phyloP scores from a whole-genome alignment of 1,140 invertebrate species.

The Melipona quadrifasciata region DNA sequence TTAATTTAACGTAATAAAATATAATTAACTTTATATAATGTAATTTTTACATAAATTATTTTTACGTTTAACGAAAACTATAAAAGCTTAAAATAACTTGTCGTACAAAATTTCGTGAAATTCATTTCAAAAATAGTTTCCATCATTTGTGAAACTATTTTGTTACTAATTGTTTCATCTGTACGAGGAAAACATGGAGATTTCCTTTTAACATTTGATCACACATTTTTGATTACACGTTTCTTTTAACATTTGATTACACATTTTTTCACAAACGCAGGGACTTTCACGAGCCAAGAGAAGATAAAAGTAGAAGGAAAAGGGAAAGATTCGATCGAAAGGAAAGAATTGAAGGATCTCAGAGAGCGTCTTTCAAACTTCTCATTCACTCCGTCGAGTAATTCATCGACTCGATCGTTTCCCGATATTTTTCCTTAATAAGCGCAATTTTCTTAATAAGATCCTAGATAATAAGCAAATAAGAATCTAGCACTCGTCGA shows the following conservation, averaged over 20 bases:
- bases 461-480: neutral
- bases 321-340: neutral
- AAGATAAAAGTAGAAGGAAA: neutral
- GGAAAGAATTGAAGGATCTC: neutral
- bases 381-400: neutral
- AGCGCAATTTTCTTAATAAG: conserved; percentile 14
- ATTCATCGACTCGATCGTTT: conserved; percentile 41
- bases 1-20: too few species aligned
- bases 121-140: neutral
- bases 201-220: neutral
- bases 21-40: too few species aligned
- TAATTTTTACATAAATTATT: too few species aligned
- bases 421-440: conserved; percentile 34
- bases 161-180: neutral
- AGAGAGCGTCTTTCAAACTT: neutral
- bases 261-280: neutral
- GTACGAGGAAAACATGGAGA: neutral
- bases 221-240: neutral
- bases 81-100: neutral
- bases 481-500: neutral
- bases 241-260: neutral
- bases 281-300: neutral
- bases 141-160: too few species aligned
- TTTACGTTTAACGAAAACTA: neutral
- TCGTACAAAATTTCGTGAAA: neutral